Evolutionary conservation across 2,113 vertebrate genomes (phyloP), one percentile per base, ranked within the genome.

Genomic region (Gulo gulo): DNA sequence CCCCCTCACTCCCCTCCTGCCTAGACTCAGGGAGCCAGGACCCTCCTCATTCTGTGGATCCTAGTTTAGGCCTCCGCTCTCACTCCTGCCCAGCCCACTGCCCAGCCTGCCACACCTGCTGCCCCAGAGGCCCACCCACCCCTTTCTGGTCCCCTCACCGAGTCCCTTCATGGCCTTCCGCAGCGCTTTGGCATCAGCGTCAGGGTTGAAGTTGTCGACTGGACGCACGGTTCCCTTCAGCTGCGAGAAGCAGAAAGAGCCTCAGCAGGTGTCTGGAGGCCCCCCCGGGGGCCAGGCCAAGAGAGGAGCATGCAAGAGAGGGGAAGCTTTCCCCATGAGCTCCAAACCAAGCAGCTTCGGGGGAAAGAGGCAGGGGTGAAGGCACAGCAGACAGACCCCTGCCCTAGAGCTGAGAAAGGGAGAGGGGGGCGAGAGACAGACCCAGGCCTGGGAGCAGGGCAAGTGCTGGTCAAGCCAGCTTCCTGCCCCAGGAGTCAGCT

Each of bases 121-220:
- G 20, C 74, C 71, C 78, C 6, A 14, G 29, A 42, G 31, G 13
- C 12, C 13, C 21, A 1, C 10, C 23, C 29, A 13, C 4, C 61
- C 69, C 59, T 20, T 63, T 6, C 24, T 14, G 0, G 1, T 1
- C 16, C 0, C 8, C 99, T 97, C 96, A 99, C 99, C 99, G 31
- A 99, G 98, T 29, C 99, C 99, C 97, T 99, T 99, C 99, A 99
- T 99, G 0, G 99, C 99, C 98, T 99, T 99, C 98, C 99, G 99
- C 82, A 99, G 98, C 4, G 99, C 99, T 97, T 99, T 99, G 0
- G 99, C 99, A 0, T 99, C 99, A 12, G 98, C 99, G 0, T 99
- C 99, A 0, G 99, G 99, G 0, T 99, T 99, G 97, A 99, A 99
- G 92, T 94, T 71, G 20, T 74, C 7, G 0, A 97, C 96, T 0